Evolutionary conservation across 2,113 vertebrate species (phyloP), one percentile per base, ranked within the genome.

Genomic region (Chloropsis hardwickii): DNA sequence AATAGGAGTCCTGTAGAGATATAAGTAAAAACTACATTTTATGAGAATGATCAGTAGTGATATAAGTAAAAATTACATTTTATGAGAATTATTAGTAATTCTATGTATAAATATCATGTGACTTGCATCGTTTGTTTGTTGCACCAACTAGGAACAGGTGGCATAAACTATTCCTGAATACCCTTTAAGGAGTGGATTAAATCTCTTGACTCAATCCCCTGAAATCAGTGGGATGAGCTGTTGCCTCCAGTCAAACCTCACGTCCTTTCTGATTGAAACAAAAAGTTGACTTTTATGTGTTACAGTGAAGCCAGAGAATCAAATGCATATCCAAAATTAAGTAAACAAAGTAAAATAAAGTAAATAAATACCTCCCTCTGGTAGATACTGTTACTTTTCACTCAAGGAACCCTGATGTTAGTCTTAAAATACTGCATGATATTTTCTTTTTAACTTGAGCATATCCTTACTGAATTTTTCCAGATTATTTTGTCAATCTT

Each of bases 61-160:
- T 2, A 0, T 33, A 60, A 33, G 11, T 9, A 67, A 93, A 88
- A 64, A 12, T 11, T 42, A 4, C 0, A 0, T 33, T 61, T 65
- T 53, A 77, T 27, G 27, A 78, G 54, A 83, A 73, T 9, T 9
- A 40, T 40, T 11, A 40, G 40, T 48, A 86, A 72, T 66, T 65
- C 58, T 44, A 4, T 28, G 3, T 37, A 62, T 54, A 84, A 84
- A 79, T 29, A 37, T 10, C 25, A 18, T 23, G 6, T 47, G 27
- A 21, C 21, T 88, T 92, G 22, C 24, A 39, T 54, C 45, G 20
- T 65, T 69, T 4, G 1, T 12, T 84, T 60, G 6, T 44, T 51
- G 17, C 29, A 85, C 6, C 51, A 45, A 0, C 10, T 3, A 2
- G 33, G 13, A 86, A 60, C 35, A 48, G 17, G 19, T 10, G 16